Percentiles rank a stretch among this genome's conserved stretches.
These are phyloP conservation scores for Aphelinus certus DNA, from an alignment of 1,140 invertebrate species.

Conservation along the genomic window DNA sequence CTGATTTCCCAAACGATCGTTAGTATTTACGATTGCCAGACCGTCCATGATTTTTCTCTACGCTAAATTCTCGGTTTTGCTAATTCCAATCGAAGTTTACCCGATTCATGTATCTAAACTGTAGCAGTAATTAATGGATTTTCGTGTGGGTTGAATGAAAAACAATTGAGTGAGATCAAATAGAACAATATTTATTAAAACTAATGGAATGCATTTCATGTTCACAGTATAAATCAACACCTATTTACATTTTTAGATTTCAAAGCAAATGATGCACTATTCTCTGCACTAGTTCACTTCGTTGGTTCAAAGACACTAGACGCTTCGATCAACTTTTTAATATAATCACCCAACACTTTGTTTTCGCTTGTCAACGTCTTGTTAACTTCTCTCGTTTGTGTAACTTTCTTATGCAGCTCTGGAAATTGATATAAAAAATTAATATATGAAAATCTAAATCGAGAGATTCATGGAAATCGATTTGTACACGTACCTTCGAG, in stretches of 20 bases:
- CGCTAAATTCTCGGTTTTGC: no score
- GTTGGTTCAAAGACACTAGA: slow-evolving; percentile 8
- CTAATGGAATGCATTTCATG: no score
- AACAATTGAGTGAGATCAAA: no score
- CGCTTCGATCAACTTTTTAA: slow-evolving; percentile 4
- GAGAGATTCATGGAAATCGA: neutral
- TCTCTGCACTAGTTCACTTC: neutral
- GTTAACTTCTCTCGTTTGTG: neutral
- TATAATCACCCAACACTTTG: neutral
- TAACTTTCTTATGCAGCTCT: slow-evolving; percentile 6
- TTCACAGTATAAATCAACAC: no score
- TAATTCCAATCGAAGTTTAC: no score
- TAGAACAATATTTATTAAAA: no score
- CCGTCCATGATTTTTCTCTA: no score
- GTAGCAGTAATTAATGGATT: no score
- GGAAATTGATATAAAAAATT: neutral
- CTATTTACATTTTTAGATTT: no score
- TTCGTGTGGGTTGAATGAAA: no score
- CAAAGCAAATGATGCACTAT: no score
- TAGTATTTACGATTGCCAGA: neutral
- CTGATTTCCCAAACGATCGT: neutral
- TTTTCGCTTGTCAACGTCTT: neutral
- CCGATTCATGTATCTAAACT: no score
- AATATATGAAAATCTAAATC: neutral
- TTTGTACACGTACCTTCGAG: slow-evolving; percentile 2